A percentile compares a stretch with the other conserved stretches of the same genome.
Conservation (phyloP, 2,797 vertebrate genomes). For the Thamnophis elegans region DNA sequence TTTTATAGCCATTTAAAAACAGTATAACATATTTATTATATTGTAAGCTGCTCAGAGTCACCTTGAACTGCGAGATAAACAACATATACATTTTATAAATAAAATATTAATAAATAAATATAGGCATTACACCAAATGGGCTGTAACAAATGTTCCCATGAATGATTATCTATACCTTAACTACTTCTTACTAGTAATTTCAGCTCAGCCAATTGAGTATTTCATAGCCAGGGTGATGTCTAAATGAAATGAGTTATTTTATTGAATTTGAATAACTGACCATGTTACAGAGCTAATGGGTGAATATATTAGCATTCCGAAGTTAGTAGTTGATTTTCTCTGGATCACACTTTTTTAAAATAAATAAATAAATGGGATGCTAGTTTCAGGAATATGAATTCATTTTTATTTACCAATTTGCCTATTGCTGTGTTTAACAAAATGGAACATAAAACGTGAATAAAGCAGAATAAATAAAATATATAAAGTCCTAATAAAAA, state of each 20-base stretch:
- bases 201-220: neutral
- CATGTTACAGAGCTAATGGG: neutral
- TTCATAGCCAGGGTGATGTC: neutral
- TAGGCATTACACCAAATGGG: neutral
- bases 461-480: neutral
- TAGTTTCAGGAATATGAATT: neutral
- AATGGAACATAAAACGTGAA: neutral
- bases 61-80: too few relatives aligned
- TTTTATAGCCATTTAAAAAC: too few relatives aligned
- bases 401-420: neutral
- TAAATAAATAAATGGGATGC: neutral
- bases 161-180: neutral
- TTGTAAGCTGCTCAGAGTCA: too few relatives aligned
- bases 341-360: neutral
- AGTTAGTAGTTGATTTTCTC: neutral
- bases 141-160: neutral
- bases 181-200: neutral
- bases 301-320: neutral
- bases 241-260: neutral
- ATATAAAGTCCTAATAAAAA: neutral
- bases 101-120: neutral
- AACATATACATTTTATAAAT: too few relatives aligned
- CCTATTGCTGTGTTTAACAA: neutral
- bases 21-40: too few relatives aligned
- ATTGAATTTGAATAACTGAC: neutral